Conservation (phyloP, 2,113 vertebrate genomes). For the Erythrocercus mccallii region DNA sequence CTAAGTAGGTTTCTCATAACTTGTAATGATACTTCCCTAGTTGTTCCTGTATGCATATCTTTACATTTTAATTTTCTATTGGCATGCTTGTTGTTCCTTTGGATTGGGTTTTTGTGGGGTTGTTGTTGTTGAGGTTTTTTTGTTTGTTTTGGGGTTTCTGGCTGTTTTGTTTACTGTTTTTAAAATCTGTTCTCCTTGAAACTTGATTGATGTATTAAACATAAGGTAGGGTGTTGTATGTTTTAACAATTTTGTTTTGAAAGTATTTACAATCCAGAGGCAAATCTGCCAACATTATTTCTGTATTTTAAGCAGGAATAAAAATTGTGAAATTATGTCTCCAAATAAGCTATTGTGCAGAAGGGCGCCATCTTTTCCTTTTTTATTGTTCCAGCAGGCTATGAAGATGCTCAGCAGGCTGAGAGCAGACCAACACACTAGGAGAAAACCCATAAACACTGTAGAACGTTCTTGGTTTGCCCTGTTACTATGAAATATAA, state of each 20-base stretch:
- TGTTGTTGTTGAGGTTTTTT: background rate
- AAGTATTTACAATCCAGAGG: background rate
- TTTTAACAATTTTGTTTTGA: background rate
- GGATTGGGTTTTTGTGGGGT: background rate
- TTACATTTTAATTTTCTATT: background rate
- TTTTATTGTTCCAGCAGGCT: background rate
- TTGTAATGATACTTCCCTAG: background rate
- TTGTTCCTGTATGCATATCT: background rate
- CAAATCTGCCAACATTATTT: background rate
- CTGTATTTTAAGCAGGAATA: background rate
- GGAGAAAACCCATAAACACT: background rate
- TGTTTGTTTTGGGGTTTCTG: background rate
- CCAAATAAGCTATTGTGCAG: background rate
- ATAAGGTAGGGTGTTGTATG: background rate
- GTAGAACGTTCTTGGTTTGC: background rate
- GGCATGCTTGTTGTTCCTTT: background rate
- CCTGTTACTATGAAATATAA: background rate
- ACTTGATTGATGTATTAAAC: background rate
- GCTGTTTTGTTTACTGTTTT: background rate
- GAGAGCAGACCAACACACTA: background rate
- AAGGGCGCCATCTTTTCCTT: accelerated
- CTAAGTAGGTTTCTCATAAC: background rate
- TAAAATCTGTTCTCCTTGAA: background rate
- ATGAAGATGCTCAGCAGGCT: background rate
- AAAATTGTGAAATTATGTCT: background rate